Evolutionary conservation across 2,113 vertebrate genomes (phyloP).

Genomic region (Callocephalon fimbriatum): DNA sequence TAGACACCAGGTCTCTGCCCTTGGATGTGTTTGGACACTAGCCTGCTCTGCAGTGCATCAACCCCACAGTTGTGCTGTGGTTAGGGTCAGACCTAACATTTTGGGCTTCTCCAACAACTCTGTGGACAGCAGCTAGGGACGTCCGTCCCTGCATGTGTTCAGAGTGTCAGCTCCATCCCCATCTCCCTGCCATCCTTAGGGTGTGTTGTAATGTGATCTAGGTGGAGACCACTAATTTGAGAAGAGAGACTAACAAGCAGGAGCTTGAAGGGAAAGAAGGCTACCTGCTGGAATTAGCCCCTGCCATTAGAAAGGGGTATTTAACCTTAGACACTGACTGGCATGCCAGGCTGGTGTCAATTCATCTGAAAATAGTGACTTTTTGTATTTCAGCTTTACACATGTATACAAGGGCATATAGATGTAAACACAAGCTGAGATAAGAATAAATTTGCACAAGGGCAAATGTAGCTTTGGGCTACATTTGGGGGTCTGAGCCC

Average conservation of each 20-base stretch:
- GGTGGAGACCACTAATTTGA: background rate
- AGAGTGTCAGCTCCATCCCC: background rate
- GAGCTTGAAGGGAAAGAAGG: background rate
- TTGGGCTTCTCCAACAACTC: background rate
- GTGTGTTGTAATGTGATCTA: too few relatives aligned
- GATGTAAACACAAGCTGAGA: background rate
- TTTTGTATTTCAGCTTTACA: background rate
- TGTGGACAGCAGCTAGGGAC: background rate
- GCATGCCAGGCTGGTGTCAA: background rate
- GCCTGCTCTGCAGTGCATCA: background rate
- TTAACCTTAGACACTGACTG: background rate
- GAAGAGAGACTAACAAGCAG: background rate
- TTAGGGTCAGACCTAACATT: background rate
- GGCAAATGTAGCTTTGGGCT: background rate
- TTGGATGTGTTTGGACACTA: background rate
- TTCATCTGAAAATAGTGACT: background rate
- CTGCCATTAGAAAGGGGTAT: background rate
- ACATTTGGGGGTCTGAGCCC: background rate
- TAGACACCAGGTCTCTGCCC: background rate
- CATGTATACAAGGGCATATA: background rate
- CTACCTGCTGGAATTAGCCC: background rate
- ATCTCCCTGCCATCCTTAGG: background rate
- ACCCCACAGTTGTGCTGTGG: accelerated
- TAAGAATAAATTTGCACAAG: background rate
- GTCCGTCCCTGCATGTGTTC: background rate